Conservation (phyloP, 2,113 vertebrate genomes). For the Pedetes capensis region DNA sequence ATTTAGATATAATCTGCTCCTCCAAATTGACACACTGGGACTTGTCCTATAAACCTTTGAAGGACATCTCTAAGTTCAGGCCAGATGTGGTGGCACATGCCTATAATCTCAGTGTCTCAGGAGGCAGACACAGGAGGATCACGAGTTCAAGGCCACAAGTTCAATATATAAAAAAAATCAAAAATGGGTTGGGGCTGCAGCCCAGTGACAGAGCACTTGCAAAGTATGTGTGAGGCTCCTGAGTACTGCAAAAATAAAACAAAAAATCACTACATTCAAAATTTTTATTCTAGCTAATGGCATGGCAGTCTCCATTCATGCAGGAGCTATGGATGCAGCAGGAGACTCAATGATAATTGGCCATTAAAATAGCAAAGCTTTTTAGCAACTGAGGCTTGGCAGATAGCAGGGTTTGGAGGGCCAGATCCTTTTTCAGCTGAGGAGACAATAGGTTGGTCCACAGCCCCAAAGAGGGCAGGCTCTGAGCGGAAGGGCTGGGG, state of each 20-base stretch:
- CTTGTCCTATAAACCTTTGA: slow-evolving; percentile 19
- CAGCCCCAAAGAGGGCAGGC: neutral
- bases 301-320: neutral
- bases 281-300: neutral
- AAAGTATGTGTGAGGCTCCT: too few species aligned
- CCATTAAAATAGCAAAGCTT: neutral
- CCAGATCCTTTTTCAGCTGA: neutral
- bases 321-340: neutral
- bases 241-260: too few species aligned
- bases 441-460: neutral
- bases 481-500: neutral
- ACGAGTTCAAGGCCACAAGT: too few species aligned
- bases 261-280: too few species aligned
- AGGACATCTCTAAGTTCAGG: slow-evolving; percentile 29
- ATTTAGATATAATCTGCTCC: neutral
- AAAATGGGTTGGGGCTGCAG: too few species aligned
- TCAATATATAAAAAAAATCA: too few species aligned
- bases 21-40: neutral
- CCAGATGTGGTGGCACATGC: too few species aligned
- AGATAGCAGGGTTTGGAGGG: neutral
- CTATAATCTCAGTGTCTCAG: too few species aligned
- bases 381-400: neutral
- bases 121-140: too few species aligned
- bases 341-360: neutral
- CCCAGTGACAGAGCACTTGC: too few species aligned